phyloP scores from a whole-genome alignment of 1,140 invertebrate genomes.

The Parasteatoda tepidariorum region DNA sequence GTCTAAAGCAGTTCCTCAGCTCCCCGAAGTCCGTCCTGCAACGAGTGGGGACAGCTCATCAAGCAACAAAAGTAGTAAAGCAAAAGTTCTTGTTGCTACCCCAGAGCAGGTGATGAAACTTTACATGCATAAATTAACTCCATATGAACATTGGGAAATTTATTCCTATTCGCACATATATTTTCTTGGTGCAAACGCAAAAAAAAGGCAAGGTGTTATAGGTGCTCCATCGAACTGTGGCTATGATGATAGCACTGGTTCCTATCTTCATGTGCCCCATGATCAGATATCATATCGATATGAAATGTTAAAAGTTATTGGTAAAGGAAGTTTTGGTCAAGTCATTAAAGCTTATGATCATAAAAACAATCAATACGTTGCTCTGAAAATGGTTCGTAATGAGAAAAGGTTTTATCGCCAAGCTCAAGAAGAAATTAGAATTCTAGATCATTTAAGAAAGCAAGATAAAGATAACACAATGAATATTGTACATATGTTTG shows the following conservation, averaged over 20 bases:
- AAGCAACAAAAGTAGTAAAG: conserved; percentile 59
- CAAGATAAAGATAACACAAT: conserved; percentile 99
- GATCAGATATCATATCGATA: conserved; percentile 98
- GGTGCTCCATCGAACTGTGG: conserved; percentile 88
- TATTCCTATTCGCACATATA: conserved; percentile 93
- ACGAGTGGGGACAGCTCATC: conserved; percentile 60
- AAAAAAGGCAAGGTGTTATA: conserved; percentile 90
- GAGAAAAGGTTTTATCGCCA: conserved; percentile 98
- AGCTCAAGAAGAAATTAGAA: conserved; percentile 98
- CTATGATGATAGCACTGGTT: conserved; percentile 97
- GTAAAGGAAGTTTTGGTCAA: conserved; percentile 99
- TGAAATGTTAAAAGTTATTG: conserved; percentile 96
- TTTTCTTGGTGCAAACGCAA: conserved; percentile 96
- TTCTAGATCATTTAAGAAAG: conserved; percentile 93
- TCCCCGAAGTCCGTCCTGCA: conserved; percentile 54
- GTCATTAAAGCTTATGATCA: conserved; percentile 99
- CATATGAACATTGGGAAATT: conserved; percentile 96
- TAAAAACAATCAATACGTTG: conserved; percentile 92
- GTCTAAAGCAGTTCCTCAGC: conserved; percentile 41
- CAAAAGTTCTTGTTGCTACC: conserved; percentile 75
- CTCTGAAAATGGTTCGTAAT: conserved; percentile 98
- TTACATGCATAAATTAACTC: conserved; percentile 92
- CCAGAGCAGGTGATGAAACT: conserved; percentile 93
- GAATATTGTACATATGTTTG: conserved; percentile 99
- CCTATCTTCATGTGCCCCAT: conserved; percentile 96